Conservation (phyloP, 2,797 vertebrate genomes). For the Pogoniulus pusillus region DNA sequence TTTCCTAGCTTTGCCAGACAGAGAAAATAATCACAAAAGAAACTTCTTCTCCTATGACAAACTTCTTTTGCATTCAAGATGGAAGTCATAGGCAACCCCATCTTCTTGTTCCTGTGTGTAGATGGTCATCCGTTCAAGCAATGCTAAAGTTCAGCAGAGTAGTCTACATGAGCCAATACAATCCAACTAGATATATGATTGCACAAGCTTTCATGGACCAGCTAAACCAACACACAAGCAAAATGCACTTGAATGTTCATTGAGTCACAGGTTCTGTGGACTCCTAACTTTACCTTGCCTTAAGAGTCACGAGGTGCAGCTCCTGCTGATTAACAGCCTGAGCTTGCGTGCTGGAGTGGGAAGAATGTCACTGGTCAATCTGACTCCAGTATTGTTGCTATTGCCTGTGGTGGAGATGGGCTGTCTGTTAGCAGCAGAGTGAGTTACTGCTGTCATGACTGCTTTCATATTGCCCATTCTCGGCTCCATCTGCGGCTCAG, state of each 20-base stretch:
- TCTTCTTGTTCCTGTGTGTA: neutral
- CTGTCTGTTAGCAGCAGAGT: neutral
- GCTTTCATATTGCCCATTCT: neutral
- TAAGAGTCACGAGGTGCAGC: neutral
- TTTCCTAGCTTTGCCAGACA: neutral
- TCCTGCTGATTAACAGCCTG: neutral
- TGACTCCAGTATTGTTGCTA: accelerated
- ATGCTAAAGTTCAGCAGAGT: neutral
- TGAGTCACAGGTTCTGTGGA: neutral
- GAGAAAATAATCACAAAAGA: neutral
- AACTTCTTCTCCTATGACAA: neutral
- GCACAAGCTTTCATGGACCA: neutral
- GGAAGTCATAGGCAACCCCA: neutral
- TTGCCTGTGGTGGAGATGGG: too few species aligned
- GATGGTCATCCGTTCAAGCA: neutral
- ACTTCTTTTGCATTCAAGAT: neutral
- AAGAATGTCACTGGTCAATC: neutral
- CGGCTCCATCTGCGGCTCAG: neutral
- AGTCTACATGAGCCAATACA: neutral
- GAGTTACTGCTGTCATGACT: neutral
- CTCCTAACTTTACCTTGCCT: neutral
- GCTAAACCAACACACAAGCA: neutral
- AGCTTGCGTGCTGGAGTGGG: neutral
- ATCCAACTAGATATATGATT: neutral
- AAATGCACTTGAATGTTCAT: neutral